Percentiles rank a stretch among this genome's conserved stretches.
Evolutionary conservation across 2,888 invertebrate species (phyloP).

Genomic region (Maniola hyperantus): DNA sequence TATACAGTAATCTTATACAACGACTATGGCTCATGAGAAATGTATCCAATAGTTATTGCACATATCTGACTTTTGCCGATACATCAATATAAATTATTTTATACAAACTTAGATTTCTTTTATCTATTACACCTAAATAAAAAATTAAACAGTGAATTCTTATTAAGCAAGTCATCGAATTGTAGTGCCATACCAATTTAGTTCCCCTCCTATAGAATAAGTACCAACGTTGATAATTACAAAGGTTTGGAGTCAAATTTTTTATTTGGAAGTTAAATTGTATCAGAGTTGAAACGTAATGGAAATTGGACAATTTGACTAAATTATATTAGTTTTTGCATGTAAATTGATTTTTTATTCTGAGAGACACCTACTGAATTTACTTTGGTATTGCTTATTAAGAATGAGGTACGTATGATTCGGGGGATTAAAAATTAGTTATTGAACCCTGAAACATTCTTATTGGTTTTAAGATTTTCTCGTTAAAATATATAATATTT

Average conservation of each 20-base stretch:
- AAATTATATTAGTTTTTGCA: neutral
- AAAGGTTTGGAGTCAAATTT: neutral
- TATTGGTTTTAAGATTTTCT: neutral
- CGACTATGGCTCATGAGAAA: constrained; percentile 56
- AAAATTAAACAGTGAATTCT: neutral
- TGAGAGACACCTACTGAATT: neutral
- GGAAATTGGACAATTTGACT: neutral
- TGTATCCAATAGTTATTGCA: constrained; percentile 51
- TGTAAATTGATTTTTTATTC: neutral
- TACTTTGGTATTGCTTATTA: neutral
- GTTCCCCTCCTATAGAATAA: neutral
- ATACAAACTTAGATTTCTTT: constrained; percentile 2
- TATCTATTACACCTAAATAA: neutral
- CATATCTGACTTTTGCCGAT: constrained; percentile 50
- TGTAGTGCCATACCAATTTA: neutral
- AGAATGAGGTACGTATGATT: neutral
- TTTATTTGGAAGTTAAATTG: neutral
- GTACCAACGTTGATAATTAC: neutral
- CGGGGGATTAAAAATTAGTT: neutral
- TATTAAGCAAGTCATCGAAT: neutral
- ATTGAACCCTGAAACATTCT: neutral
- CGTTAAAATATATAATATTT: neutral
- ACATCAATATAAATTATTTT: constrained; percentile 34
- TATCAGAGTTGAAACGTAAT: neutral
- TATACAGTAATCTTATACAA: constrained; percentile 62